A percentile compares a stretch with the other conserved stretches of the same genome.
Evolutionary conservation across 2,113 vertebrate species (phyloP).

Genomic region (Ramphastos sulfuratus): DNA sequence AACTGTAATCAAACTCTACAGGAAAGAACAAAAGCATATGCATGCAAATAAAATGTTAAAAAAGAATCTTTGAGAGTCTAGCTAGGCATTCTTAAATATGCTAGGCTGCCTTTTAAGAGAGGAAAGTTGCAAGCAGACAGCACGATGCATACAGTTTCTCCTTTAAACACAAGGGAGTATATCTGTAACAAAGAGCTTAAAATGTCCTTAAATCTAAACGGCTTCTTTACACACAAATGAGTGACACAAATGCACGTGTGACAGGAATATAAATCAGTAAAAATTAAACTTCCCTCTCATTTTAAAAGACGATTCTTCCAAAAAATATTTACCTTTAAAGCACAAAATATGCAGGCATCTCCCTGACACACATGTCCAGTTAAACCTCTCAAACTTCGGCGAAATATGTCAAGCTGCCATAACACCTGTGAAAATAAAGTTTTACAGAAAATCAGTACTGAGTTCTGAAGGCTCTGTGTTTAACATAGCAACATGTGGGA

Average conservation of each 20-base stretch:
- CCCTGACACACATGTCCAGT: slow-evolving; percentile 93
- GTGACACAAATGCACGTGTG: rapidly evolving
- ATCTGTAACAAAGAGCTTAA: not conserved
- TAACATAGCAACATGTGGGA: not conserved
- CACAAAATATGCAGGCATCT: slow-evolving; percentile 97
- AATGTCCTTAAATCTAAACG: not conserved
- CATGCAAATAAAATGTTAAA: not conserved
- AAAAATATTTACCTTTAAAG: slow-evolving; percentile 86
- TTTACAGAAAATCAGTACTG: not conserved
- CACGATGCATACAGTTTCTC: not conserved
- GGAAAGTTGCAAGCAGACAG: not conserved
- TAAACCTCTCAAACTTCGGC: slow-evolving; percentile 91
- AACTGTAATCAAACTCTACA: not conserved
- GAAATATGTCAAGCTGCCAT: slow-evolving; percentile 98
- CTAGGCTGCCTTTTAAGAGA: not conserved
- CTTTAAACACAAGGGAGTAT: not conserved
- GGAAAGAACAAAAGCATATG: not conserved
- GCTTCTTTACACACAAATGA: not conserved
- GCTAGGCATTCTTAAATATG: not conserved
- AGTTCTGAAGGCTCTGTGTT: not conserved
- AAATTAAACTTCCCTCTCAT: not conserved
- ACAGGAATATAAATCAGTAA: not conserved
- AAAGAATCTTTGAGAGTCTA: not conserved
- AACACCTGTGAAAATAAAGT: slow-evolving; percentile 81
- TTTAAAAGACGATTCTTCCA: not conserved